phyloP scores from a whole-genome alignment of 1,140 invertebrate genomes.

The Zaprionus nigranus region DNA sequence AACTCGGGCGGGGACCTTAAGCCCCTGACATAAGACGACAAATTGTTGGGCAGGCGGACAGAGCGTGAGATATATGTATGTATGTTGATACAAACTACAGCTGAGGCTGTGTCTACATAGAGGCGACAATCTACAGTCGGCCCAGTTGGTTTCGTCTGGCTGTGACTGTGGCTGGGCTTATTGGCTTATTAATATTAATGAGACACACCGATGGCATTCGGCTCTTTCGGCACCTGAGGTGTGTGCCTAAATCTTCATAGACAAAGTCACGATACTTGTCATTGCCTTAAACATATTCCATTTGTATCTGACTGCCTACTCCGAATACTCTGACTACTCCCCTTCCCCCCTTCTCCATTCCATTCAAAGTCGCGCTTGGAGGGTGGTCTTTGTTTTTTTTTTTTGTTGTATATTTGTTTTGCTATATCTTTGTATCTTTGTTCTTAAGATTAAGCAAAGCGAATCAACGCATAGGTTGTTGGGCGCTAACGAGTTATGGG shows the following conservation, averaged over 20 bases:
- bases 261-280: conserved; percentile 55
- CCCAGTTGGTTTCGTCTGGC: conserved; percentile 1
- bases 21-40: conserved; percentile 38
- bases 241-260: conserved; percentile 54
- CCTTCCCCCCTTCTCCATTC: not conserved
- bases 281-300: conserved; percentile 54
- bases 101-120: conserved; percentile 6
- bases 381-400: conserved; percentile 41
- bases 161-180: conserved; percentile 36
- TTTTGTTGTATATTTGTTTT: not conserved
- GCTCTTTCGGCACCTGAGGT: conserved; percentile 72
- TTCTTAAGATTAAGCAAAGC: conserved; percentile 30
- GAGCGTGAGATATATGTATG: conserved; percentile 12
- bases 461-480: conserved; percentile 22
- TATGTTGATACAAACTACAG: not conserved
- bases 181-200: conserved; percentile 76
- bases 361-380: conserved; percentile 28
- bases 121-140: conserved; percentile 37
- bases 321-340: no score
- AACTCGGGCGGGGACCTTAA: conserved; percentile 20
- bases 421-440: not conserved
- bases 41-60: conserved; percentile 23
- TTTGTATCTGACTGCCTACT: conserved; percentile 25
- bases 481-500: conserved; percentile 24
- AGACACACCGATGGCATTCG: conserved; percentile 53